Percentiles rank a stretch among this genome's conserved stretches.
Conservation (phyloP, 2,113 vertebrate genomes). For the Muscicapa adusta region DNA sequence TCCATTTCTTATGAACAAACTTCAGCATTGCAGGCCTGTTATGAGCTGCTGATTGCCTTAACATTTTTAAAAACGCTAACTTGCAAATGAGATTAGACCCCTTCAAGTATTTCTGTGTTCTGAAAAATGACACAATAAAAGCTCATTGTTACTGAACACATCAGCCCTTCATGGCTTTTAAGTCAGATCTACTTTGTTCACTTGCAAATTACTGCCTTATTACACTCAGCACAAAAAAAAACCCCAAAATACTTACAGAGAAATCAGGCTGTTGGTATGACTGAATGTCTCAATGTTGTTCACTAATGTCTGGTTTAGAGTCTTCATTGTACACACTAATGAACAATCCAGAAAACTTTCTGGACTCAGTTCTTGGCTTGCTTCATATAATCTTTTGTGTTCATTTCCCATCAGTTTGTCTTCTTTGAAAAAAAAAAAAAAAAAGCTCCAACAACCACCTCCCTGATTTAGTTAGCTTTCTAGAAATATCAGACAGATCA, state of each 20-base stretch:
- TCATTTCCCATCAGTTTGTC: not conserved
- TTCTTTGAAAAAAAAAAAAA: not conserved
- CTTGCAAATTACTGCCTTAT: not conserved
- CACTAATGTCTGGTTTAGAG: not conserved
- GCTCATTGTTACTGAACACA: slow-evolving; percentile 24
- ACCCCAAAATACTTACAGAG: not conserved
- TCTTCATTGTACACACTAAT: not conserved
- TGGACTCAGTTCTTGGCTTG: not conserved
- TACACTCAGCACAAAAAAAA: not conserved
- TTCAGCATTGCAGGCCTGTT: not conserved
- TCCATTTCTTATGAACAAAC: not conserved
- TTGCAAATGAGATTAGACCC: slow-evolving; percentile 21
- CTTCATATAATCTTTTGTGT: not conserved
- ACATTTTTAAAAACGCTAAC: not conserved
- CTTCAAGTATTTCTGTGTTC: slow-evolving; percentile 30
- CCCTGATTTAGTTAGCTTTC: not conserved
- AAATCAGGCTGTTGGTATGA: not conserved
- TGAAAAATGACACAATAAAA: not conserved
- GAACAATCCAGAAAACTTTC: not conserved
- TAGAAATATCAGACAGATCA: not conserved
- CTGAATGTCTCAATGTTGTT: not conserved
- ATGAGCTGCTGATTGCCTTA: not conserved
- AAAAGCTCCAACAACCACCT: fast-evolving
- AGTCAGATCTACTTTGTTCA: not conserved
- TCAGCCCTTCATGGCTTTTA: slow-evolving; percentile 2